Base-by-base conservation (phyloP, 2,888 invertebrate species). In the Spodoptera littoralis region DNA sequence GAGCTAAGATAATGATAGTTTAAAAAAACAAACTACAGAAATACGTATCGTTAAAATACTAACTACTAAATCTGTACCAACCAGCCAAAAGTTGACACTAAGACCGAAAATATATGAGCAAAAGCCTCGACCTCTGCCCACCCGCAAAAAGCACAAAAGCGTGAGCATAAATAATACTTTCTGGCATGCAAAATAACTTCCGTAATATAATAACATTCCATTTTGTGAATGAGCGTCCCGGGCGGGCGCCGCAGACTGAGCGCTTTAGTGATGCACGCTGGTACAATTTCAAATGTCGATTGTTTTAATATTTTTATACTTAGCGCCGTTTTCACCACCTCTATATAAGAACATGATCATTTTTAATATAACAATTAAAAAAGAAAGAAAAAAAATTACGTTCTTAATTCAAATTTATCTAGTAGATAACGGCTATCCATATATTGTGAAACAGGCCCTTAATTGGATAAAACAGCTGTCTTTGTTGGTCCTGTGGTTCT, bases 121-220 rank as follows among this genome's bases (percentile, higher is more conserved):
- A 43, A 46, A 57, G 24, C 54, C 30, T 22, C 47, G 46, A 73
- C 24, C 58, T 44, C 64, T 51, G 59, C 58, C 49, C 22, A 41
- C 57, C 48, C 58, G 13, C 52, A 49, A 57, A 72, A 60, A 49
- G 45, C 54, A 66, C 65, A 61, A 65, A 73, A 65, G 60, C 42
- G 36, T 58, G 57, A 67, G 53, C 59, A 60, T 76, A 73, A 72
- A 72, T 68, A 59, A 72, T 69, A 72, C 60, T 76, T 76, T 73
- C 48, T 73, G 61, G 65, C 57, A 73, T 76, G 73, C 70, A 76
- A 76, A 77, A 78, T 77, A 78, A 77, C 73, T 70, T 70, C 67
- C 61, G 51, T 73, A 77, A 73, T 77, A 78, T 78, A 70, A 78
- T 76, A 77, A 77, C 73, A 70, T 78, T 70, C 60, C 73, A 73